Percentiles rank a stretch among this genome's conserved stretches.
Evolutionary conservation across 2,797 vertebrate genomes (phyloP).

Genomic region (Phalloptychus januarius): DNA sequence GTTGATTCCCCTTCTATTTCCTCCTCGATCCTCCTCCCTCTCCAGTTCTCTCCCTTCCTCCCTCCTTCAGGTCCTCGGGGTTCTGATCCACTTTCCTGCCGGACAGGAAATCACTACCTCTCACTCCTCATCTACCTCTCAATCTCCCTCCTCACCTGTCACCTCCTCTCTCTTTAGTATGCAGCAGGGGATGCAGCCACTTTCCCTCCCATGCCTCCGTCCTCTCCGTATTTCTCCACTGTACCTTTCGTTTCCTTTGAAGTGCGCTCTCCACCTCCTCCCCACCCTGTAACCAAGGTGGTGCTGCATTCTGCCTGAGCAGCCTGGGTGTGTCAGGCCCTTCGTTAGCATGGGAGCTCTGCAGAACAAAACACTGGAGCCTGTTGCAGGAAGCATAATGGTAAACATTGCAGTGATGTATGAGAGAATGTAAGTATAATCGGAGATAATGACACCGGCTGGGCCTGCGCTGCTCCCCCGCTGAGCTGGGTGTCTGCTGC

Average conservation of each 20-base stretch:
- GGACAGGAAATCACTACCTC: constrained; percentile 74
- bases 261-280: constrained; percentile 27
- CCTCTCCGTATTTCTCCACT: constrained; percentile 39
- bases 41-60: constrained; percentile 16
- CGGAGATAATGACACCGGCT: constrained; percentile 50
- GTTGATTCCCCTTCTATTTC: constrained; percentile 11
- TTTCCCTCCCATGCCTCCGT: constrained; percentile 37
- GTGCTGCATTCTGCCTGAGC: constrained; percentile 34
- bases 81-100: constrained; percentile 61
- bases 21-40: constrained; percentile 6
- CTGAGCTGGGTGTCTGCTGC: constrained; percentile 21
- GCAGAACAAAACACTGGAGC: constrained; percentile 24
- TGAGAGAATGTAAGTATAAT: constrained; percentile 49
- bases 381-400: constrained; percentile 43
- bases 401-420: constrained; percentile 67
- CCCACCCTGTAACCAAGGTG: constrained; percentile 32
- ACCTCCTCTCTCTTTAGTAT: constrained; percentile 61
- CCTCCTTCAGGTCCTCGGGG: constrained; percentile 55
- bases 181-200: constrained; percentile 51
- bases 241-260: constrained; percentile 54
- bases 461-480: constrained; percentile 24
- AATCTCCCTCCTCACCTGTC: constrained; percentile 59
- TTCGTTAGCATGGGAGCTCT: constrained; percentile 51
- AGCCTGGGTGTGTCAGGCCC: constrained; percentile 32
- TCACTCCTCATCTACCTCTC: constrained; percentile 65